phyloP scores from a whole-genome alignment of 2,113 vertebrate species.

The Erinaceus europaeus region DNA sequence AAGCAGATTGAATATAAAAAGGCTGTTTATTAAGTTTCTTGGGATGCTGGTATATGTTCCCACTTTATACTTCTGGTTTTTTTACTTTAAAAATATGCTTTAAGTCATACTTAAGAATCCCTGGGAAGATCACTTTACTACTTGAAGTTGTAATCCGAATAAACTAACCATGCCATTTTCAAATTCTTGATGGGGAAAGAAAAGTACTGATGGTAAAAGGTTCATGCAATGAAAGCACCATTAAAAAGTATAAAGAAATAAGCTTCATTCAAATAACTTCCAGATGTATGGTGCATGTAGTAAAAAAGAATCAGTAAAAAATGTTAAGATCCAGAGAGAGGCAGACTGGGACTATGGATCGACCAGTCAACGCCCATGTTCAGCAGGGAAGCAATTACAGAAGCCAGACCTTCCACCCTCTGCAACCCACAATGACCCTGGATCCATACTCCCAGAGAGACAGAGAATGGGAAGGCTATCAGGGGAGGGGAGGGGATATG shows the following conservation, averaged over 20 bases:
- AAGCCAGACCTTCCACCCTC: no score
- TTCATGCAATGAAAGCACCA: neutral
- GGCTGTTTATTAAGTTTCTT: no score
- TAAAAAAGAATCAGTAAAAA: neutral
- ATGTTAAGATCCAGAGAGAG: no score
- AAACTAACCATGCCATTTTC: neutral
- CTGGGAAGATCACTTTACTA: neutral
- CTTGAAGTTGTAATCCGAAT: neutral
- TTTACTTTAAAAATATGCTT: neutral
- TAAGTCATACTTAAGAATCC: neutral
- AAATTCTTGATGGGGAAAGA: neutral
- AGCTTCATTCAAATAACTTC: neutral
- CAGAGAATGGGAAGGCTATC: no score
- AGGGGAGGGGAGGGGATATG: no score
- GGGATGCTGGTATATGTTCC: neutral
- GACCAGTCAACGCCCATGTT: no score
- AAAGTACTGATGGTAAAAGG: neutral
- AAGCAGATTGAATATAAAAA: neutral
- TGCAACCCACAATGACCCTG: no score
- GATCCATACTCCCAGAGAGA: no score
- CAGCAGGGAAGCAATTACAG: no score
- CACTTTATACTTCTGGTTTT: neutral
- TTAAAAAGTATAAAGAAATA: slow-evolving; percentile 2
- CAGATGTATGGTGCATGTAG: neutral
- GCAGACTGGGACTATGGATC: no score